Conservation (phyloP, 2,888 invertebrate species). For the Erannis defoliaria region DNA sequence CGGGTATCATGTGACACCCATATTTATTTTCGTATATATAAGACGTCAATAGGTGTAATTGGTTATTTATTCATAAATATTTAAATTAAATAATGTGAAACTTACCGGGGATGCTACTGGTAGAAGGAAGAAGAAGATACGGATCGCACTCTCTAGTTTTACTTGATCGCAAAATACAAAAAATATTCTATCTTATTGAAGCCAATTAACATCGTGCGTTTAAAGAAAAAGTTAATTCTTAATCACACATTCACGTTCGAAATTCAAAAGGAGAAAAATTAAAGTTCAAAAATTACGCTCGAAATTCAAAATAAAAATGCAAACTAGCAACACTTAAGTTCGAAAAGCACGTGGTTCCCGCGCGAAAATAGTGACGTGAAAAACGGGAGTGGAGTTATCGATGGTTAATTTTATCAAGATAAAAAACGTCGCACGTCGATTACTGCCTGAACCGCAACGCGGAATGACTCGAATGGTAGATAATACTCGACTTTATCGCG, state of each 20-base stretch:
- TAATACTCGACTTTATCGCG: slow-evolving; percentile 19
- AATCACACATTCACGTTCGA: background rate
- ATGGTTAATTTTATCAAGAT: background rate
- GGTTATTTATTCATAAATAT: background rate
- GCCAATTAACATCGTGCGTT: slow-evolving; percentile 36
- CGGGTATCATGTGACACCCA: too few relatives aligned
- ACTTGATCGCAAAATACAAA: slow-evolving; percentile 45
- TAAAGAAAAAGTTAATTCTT: background rate
- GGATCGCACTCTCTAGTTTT: slow-evolving; percentile 19
- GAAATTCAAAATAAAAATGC: background rate
- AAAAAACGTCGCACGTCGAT: slow-evolving; percentile 26
- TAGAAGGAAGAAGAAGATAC: slow-evolving; percentile 7
- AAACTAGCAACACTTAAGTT: background rate
- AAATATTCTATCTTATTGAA: slow-evolving; percentile 42
- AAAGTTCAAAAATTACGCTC: slow-evolving; percentile 11
- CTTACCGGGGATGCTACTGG: slow-evolving; percentile 33
- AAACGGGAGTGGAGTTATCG: slow-evolving; percentile 18
- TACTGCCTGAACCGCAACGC: slow-evolving; percentile 10
- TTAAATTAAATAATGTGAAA: background rate
- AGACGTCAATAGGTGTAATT: too few relatives aligned
- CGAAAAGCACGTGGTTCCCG: slow-evolving; percentile 26
- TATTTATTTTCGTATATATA: too few relatives aligned
- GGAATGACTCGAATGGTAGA: slow-evolving; percentile 17
- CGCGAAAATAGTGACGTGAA: slow-evolving; percentile 36
- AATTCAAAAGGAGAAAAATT: slow-evolving; percentile 10